Evolutionary conservation across 2,113 vertebrate species (phyloP).

Genomic region (Theristicus caerulescens): DNA sequence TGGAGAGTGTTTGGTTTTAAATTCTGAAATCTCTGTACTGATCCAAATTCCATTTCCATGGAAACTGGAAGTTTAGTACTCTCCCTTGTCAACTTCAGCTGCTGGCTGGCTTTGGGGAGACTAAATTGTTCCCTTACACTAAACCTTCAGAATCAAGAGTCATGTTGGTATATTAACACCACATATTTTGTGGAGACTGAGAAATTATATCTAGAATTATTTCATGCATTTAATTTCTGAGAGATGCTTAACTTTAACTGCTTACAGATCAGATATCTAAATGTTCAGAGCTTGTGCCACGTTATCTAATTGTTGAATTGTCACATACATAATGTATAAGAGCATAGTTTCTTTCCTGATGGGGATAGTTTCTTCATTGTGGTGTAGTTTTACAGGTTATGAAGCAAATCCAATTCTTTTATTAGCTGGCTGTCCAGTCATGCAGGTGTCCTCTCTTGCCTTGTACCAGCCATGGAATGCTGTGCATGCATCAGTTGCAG

Average conservation of each 20-base stretch:
- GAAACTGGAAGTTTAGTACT: conserved; percentile 13
- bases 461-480: neutral
- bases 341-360: neutral
- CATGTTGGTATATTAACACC: neutral
- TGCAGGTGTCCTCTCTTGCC: neutral
- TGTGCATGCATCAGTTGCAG: neutral
- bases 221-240: neutral
- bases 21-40: neutral
- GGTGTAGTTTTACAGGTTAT: neutral
- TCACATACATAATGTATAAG: neutral
- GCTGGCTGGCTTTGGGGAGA: neutral
- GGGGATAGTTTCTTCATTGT: neutral
- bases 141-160: neutral
- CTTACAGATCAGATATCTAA: neutral
- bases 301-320: neutral
- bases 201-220: neutral
- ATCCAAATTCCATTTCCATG: conserved; percentile 26
- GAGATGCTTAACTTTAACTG: neutral
- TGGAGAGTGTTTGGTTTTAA: neutral
- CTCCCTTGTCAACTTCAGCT: neutral
- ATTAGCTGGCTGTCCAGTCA: neutral
- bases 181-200: neutral
- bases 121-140: neutral
- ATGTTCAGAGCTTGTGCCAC: neutral
- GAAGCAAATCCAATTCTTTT: neutral